Percentiles rank a stretch among this genome's conserved stretches.
Evolutionary conservation across 2,113 vertebrate genomes (phyloP).

Genomic region (Elaphurus davidianus): DNA sequence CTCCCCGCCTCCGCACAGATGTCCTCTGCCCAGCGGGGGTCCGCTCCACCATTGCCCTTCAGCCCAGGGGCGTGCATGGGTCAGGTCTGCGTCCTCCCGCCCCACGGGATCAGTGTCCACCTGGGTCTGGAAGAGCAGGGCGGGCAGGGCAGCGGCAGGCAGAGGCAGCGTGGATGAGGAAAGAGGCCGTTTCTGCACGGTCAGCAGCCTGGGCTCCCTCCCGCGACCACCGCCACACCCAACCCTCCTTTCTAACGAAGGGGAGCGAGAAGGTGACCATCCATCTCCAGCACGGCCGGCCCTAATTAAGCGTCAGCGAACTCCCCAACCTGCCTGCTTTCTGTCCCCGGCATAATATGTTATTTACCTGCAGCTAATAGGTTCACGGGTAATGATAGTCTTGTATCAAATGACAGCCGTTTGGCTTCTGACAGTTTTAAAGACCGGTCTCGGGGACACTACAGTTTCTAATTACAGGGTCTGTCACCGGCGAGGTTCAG

Average conservation of each 20-base stretch:
- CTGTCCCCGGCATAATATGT: conserved; percentile 78
- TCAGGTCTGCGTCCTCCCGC: rapidly evolving
- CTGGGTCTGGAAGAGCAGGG: neutral
- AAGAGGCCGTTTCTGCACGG: conserved; percentile 11
- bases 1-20: rapidly evolving
- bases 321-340: conserved; percentile 77
- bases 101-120: rapidly evolving
- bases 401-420: conserved; percentile 80
- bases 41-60: neutral
- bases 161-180: rapidly evolving
- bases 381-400: conserved; percentile 79
- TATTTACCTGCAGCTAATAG: conserved; percentile 87
- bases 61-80: neutral
- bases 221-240: neutral
- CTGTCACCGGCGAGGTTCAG: conserved; percentile 77
- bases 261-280: conserved; percentile 72
- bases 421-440: conserved; percentile 84
- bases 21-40: rapidly evolving
- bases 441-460: conserved; percentile 80
- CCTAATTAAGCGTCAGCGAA: conserved; percentile 82
- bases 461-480: conserved; percentile 85
- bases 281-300: conserved; percentile 61
- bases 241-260: conserved; percentile 67
- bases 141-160: neutral
- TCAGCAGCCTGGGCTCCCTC: conserved; percentile 51